A percentile compares a stretch with the other conserved stretches of the same genome.
phyloP scores from a whole-genome alignment of 1,140 invertebrate genomes.

The Helicoverpa armigera region DNA sequence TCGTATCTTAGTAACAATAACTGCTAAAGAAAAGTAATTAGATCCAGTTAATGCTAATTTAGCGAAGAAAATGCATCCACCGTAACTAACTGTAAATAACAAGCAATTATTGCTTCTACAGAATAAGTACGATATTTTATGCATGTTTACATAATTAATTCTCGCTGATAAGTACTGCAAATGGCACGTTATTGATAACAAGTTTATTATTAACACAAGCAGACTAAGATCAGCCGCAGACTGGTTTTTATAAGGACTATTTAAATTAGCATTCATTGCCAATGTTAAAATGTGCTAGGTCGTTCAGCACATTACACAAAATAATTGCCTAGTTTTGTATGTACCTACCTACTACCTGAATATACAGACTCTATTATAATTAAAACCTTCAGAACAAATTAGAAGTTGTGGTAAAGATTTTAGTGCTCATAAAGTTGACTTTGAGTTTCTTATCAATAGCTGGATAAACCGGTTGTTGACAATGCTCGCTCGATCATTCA shows the following conservation, averaged over 20 bases:
- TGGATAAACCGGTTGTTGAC: too few relatives aligned
- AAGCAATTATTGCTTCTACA: not conserved
- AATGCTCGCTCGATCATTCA: too few relatives aligned
- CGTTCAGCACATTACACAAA: not conserved
- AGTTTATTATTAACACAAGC: not conserved
- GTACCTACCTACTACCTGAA: not conserved
- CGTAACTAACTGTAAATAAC: not conserved
- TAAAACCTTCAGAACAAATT: too few relatives aligned
- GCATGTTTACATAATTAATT: constrained; percentile 17
- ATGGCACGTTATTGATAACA: not conserved
- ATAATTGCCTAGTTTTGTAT: not conserved
- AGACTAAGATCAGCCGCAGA: not conserved
- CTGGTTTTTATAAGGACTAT: not conserved
- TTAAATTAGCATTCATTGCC: not conserved
- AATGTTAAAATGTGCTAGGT: not conserved
- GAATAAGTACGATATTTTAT: not conserved
- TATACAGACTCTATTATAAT: too few relatives aligned
- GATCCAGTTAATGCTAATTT: not conserved
- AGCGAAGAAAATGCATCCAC: not conserved
- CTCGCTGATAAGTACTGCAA: not conserved
- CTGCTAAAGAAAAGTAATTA: not conserved
- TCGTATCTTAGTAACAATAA: not conserved
- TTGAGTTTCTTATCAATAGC: too few relatives aligned
- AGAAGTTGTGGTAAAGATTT: too few relatives aligned
- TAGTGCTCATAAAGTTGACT: too few relatives aligned